A percentile compares a stretch with the other conserved stretches of the same genome.
phyloP scores from a whole-genome alignment of 2,888 invertebrate genomes.

The Perithous albicinctus region DNA sequence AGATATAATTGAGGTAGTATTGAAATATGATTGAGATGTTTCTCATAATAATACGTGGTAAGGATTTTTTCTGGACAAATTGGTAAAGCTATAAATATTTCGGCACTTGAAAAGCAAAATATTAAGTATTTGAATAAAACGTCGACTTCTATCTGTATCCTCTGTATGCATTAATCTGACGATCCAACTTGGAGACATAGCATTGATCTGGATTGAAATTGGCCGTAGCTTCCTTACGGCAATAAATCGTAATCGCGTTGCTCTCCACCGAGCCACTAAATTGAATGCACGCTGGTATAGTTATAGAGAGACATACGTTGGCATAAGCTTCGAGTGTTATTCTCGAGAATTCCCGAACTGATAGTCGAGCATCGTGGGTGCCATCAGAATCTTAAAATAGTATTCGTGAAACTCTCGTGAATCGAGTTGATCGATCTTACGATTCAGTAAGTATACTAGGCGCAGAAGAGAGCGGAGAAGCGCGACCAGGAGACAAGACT shows the following conservation, averaged over 20 bases:
- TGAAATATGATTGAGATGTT: too few relatives aligned
- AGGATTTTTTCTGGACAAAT: too few relatives aligned
- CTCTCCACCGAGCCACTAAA: slow-evolving; percentile 21
- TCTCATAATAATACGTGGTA: too few relatives aligned
- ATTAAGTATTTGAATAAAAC: too few relatives aligned
- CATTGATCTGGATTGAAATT: neutral
- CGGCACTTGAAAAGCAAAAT: too few relatives aligned
- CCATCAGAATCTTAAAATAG: slow-evolving; percentile 16
- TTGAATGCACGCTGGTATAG: slow-evolving; percentile 6
- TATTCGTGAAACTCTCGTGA: slow-evolving; percentile 1
- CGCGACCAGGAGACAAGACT: neutral
- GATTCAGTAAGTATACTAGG: slow-evolving; percentile 1
- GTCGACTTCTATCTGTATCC: too few relatives aligned
- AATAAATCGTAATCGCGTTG: slow-evolving; percentile 6
- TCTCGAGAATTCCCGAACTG: neutral
- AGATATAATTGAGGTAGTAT: too few relatives aligned
- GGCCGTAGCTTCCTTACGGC: neutral
- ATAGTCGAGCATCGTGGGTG: slow-evolving; percentile 5
- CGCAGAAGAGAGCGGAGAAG: neutral
- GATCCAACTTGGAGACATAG: neutral
- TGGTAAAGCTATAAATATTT: too few relatives aligned
- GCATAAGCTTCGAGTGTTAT: neutral
- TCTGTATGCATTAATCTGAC: too few relatives aligned
- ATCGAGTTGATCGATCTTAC: slow-evolving; percentile 25
- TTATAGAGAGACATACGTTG: neutral